Conservation (phyloP, 1,140 invertebrate genomes). For the Euschistus heros region DNA sequence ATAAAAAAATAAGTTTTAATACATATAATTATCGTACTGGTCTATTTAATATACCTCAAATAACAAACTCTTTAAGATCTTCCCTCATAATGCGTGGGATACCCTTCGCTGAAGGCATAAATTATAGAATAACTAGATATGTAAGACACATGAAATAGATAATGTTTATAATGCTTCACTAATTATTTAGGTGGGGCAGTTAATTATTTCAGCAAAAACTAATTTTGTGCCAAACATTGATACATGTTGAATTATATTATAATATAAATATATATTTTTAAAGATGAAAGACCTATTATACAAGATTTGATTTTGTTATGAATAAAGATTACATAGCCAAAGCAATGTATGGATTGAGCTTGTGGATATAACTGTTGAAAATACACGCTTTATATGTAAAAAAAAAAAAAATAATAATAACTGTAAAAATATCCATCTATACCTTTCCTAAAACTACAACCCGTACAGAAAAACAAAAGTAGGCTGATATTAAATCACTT, state of each 20-base stretch:
- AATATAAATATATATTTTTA: constrained; percentile 19
- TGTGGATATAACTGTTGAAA: constrained; percentile 26
- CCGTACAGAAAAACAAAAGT: neutral
- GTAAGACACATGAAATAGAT: constrained; percentile 19
- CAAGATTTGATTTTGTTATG: constrained; percentile 21
- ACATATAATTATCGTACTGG: neutral
- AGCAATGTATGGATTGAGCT: constrained; percentile 26
- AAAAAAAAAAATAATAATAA: neutral
- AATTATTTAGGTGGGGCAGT: constrained; percentile 23
- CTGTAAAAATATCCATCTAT: too few relatives aligned
- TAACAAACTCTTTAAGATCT: constrained; percentile 10
- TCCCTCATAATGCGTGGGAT: constrained; percentile 3
- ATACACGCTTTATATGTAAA: constrained; percentile 28
- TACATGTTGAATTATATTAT: constrained; percentile 24
- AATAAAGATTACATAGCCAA: constrained; percentile 25
- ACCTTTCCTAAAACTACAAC: too few relatives aligned
- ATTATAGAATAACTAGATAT: neutral
- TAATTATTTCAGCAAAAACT: constrained; percentile 23
- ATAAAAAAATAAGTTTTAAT: neutral
- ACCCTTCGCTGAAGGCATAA: constrained; percentile 12
- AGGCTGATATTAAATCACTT: constrained; percentile 4
- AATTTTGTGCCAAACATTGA: constrained; percentile 28
- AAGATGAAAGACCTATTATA: constrained; percentile 13
- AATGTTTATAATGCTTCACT: constrained; percentile 24
- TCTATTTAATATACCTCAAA: constrained; percentile 16